These are phyloP conservation scores for Drosophila subpulchrella DNA, from an alignment of 1,140 invertebrate species.

Conservation along the genomic window DNA sequence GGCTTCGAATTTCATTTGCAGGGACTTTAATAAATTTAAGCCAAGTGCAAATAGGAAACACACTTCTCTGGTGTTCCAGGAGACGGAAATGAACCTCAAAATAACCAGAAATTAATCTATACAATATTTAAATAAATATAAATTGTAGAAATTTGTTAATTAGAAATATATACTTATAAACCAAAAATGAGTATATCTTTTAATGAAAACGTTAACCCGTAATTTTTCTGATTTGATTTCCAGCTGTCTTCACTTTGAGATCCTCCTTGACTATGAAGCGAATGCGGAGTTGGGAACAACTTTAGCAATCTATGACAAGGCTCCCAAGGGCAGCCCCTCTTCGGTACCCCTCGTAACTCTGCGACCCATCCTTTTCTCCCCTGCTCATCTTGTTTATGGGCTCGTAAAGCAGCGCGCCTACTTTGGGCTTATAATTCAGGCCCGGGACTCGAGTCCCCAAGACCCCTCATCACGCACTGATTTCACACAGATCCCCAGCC, in stretches of 20 bases:
- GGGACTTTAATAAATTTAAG: constrained; percentile 73
- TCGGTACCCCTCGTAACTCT: not conserved
- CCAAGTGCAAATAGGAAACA: constrained; percentile 24
- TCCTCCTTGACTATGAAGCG: not conserved
- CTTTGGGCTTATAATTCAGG: constrained; percentile 56
- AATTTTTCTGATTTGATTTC: not conserved
- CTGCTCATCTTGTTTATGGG: constrained; percentile 70
- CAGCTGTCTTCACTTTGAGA: not conserved
- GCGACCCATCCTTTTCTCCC: constrained; percentile 17
- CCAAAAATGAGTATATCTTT: not conserved
- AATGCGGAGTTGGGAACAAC: constrained; percentile 35
- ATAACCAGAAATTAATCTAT: too few relatives aligned
- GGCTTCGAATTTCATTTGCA: constrained; percentile 60
- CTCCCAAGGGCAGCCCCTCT: constrained; percentile 27
- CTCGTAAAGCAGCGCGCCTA: constrained; percentile 73
- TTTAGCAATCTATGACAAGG: constrained; percentile 41
- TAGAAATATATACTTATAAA: too few relatives aligned
- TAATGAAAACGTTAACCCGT: not conserved
- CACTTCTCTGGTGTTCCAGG: not conserved
- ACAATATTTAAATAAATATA: too few relatives aligned
- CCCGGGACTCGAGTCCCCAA: constrained; percentile 27
- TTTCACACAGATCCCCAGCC: constrained; percentile 59
- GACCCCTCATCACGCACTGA: constrained; percentile 71
- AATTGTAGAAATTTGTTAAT: too few relatives aligned
- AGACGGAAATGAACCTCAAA: not conserved